Base-by-base conservation (phyloP, 1,140 invertebrate species). In the Lysiphlebus fabarum region DNA sequence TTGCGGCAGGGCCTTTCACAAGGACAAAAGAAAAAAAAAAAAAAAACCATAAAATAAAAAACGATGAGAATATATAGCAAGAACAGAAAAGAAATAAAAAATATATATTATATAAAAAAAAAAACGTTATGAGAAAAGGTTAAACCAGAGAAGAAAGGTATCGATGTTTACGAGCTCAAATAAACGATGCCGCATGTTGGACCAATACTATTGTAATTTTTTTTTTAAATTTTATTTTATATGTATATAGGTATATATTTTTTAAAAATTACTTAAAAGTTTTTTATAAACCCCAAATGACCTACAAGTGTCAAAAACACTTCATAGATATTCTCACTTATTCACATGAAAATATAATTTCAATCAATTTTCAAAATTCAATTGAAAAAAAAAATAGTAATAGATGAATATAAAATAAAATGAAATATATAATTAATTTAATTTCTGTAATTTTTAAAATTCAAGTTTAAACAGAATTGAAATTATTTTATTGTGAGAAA, bases 141-240 rank as follows among this genome's bases (percentile, higher is more conserved):
- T 17, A 41, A 53, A 49, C 56, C 44, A 26, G 17, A 26, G 17
- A 26, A 51, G 53, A 34, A 45, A 64, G 59, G 66, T 68, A 73
- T 71, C 73, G 72, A 74, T 76, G 73, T 77, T 78, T 78, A 78
- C 71, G 73, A 75, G 74, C 68, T 70, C 69, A 66, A 71, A 74
- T 71, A 69, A 76, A 72, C 62, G 73, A 66, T 68, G 68, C 62
- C 68, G 70, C 50, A 58, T 58, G 65, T 45, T 71, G 70, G 69
- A 26, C 17, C 17, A 26, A 26, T 26, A 26, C 17, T 4, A 26
- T 26, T 26, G 17, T 26, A 4, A 4, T 26, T 26, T 26, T 26
- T 26, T 17, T 26, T 26, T n/a, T n/a, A n/a, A n/a, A n/a, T n/a
- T n/a, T 26, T 26, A 26, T 67, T 73, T 73, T 66, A 70, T 73